Base-by-base conservation (phyloP, 2,888 invertebrate genomes). In the Campopleginae sp. region DNA sequence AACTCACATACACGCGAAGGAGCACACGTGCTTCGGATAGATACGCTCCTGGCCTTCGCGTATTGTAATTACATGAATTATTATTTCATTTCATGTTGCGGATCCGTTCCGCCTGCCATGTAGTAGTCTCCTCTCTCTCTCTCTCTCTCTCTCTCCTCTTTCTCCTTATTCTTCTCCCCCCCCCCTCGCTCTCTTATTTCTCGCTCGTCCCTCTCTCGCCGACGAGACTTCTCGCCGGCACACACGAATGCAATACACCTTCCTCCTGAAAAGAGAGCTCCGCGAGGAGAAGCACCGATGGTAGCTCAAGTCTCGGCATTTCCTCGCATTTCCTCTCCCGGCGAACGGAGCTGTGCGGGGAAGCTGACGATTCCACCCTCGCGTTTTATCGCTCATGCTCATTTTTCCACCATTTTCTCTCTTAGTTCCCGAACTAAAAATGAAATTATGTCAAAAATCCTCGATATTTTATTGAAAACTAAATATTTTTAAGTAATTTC, bases 11-110 rank as follows among this genome's bases (percentile, higher is more conserved):
- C 4, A 23, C 8, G 27, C 27, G 58, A 5, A 8, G 51, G 23
- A 14, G 58, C 27, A 58, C 58, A 58, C 58, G 58, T 58, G 58
- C 74, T 71, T 82, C 58, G 82, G 86, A 90, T 89, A 90, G 88
- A 90, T 88, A 88, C 88, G 88, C 89, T 89, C 87, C 89, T 87
- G 87, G 85, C 88, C 86, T 86, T 88, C 88, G 87, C 89, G 86
- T 91, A 91, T 91, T 91, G 92, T 92, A 92, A 91, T 92, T 92
- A 91, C 90, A 89, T 90, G 91, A 91, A 91, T 92, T 91, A 92
- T 92, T 92, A 92, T 92, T 92, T 91, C 91, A 92, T 91, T 92
- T 90, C 89, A 88, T 89, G 89, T 89, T 89, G 89, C 88, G 90
- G 87, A 91, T 91, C 90, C 90, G 90, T 91, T 90, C 90, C 90